A percentile compares a stretch with the other conserved stretches of the same genome.
phyloP scores from a whole-genome alignment of 2,113 vertebrate genomes.

The Phrynosoma blainvillii region DNA sequence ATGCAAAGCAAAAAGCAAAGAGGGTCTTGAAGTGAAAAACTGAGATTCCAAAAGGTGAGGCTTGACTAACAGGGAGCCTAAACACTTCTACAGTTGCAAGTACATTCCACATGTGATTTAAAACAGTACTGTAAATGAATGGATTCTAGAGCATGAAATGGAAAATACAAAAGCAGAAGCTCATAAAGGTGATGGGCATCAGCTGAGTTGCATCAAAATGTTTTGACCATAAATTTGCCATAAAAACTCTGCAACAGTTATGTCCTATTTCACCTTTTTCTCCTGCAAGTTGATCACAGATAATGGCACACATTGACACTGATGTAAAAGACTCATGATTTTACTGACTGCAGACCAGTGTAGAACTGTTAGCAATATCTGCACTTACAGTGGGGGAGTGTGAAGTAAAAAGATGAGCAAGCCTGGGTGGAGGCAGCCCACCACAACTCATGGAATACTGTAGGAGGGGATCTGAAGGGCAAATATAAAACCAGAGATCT shows the following conservation, averaged over 20 bases:
- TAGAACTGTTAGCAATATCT: neutral
- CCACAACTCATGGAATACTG: too few species aligned
- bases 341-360: neutral
- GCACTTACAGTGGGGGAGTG: conserved; percentile 20
- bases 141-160: neutral
- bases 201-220: neutral
- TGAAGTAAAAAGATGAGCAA: too few species aligned
- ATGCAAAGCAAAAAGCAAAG: neutral
- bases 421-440: too few species aligned
- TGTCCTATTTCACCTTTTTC: neutral
- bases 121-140: neutral
- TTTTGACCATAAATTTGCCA: neutral
- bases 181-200: too few species aligned
- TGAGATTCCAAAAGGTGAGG: neutral
- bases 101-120: too few species aligned
- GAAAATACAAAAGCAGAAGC: neutral
- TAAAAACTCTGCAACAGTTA: neutral
- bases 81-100: too few species aligned
- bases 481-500: too few species aligned
- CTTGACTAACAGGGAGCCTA: too few species aligned
- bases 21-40: neutral
- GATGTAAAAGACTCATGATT: neutral
- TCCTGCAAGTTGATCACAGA: neutral
- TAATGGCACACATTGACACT: neutral
- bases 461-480: too few species aligned